A percentile compares a stretch with the other conserved stretches of the same genome.
phyloP scores from a whole-genome alignment of 2,888 invertebrate genomes.

The Mycogona germanica region DNA sequence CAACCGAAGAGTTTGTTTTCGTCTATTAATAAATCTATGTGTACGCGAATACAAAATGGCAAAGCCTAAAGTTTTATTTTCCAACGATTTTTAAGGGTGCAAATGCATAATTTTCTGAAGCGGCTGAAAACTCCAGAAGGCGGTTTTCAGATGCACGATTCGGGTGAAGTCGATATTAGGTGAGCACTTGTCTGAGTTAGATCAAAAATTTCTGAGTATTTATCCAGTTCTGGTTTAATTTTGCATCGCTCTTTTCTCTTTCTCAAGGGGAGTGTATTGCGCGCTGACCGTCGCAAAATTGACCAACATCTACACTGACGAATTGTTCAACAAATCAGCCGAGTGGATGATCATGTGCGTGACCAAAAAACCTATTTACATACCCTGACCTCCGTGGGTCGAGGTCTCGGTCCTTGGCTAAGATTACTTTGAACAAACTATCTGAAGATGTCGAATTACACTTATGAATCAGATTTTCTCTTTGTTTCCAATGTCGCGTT shows the following conservation, averaged over 20 bases:
- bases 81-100: slow-evolving; percentile 42
- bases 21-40: no score
- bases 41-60: no score
- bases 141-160: slow-evolving; percentile 80
- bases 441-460: no score
- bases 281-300: slow-evolving; percentile 81
- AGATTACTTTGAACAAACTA: no score
- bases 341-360: slow-evolving; percentile 71
- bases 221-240: no score
- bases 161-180: slow-evolving; percentile 80
- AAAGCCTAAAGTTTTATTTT: neutral
- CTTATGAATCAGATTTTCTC: no score
- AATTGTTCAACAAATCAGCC: slow-evolving; percentile 70
- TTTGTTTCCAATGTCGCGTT: no score
- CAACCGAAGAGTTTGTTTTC: no score
- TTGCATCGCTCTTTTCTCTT: no score
- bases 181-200: slow-evolving; percentile 18
- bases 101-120: slow-evolving; percentile 62
- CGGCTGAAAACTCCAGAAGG: slow-evolving; percentile 69
- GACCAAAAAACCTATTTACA: no score
- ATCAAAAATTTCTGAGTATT: slow-evolving; percentile 6
- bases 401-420: no score
- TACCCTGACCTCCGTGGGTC: no score
- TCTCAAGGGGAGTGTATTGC: slow-evolving; percentile 80
- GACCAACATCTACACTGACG: slow-evolving; percentile 59